Percentiles rank a stretch among this genome's conserved stretches.
phyloP scores from a whole-genome alignment of 2,888 invertebrate genomes.

The Stenchaetothrips biformis region DNA sequence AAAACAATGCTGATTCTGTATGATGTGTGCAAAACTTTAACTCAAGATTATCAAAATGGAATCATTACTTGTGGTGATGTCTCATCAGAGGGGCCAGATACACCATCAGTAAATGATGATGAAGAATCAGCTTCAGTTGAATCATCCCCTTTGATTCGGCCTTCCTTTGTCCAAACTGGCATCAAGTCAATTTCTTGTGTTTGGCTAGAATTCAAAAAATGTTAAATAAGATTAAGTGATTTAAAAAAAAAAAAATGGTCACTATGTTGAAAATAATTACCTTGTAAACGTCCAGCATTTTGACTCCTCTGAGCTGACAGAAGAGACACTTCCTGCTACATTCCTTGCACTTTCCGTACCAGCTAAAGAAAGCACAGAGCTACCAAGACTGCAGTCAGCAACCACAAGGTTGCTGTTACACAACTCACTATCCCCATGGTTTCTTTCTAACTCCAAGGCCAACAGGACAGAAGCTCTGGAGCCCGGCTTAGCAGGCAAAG shows the following conservation, averaged over 20 bases:
- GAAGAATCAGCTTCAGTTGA: conserved; percentile 12
- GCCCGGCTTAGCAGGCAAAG: neutral
- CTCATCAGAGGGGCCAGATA: neutral
- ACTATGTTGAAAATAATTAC: neutral
- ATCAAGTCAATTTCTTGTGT: neutral
- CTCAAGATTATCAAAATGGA: neutral
- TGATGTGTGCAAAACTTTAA: neutral
- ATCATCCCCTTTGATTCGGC: conserved; percentile 5
- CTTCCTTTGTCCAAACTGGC: conserved; percentile 15
- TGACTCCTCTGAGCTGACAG: conserved; percentile 28
- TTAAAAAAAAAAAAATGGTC: neutral
- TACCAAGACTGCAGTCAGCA: neutral
- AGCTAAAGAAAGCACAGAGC: neutral
- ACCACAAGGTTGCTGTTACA: neutral
- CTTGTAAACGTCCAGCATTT: conserved; percentile 29
- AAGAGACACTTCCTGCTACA: conserved; percentile 14
- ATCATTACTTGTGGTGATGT: neutral
- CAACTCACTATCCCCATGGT: neutral
- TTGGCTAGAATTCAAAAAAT: neutral
- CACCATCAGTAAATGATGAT: neutral
- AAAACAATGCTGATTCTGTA: neutral
- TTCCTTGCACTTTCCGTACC: neutral
- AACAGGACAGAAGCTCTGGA: conserved; percentile 28
- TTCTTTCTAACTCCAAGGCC: conserved; percentile 20
- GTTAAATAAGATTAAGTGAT: neutral